These are phyloP conservation scores for Tangara arthus DNA, from an alignment of 2,797 vertebrate genomes.

Conservation along the genomic window DNA sequence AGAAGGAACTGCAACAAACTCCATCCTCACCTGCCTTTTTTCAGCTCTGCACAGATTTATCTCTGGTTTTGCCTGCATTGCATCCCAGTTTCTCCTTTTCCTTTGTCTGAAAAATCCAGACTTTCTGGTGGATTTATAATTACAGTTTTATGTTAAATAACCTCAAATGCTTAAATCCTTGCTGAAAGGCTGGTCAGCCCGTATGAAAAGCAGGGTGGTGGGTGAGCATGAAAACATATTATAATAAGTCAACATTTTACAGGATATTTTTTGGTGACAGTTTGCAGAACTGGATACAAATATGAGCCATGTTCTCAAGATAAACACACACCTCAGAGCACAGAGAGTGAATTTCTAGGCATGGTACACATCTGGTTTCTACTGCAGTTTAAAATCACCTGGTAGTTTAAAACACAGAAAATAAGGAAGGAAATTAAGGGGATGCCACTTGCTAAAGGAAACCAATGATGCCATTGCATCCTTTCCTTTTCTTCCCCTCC, in stretches of 20 bases:
- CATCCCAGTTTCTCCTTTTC: not conserved
- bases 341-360: not conserved
- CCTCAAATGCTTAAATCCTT: not conserved
- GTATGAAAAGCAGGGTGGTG: not conserved
- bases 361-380: not conserved
- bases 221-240: not conserved
- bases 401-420: not conserved
- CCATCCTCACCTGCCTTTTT: not conserved
- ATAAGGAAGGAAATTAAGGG: not conserved
- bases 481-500: not conserved
- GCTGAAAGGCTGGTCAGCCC: not conserved
- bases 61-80: not conserved
- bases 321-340: not conserved
- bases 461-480: not conserved
- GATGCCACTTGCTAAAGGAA: not conserved
- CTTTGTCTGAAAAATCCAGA: not conserved
- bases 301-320: accelerated
- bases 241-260: not conserved
- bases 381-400: not conserved
- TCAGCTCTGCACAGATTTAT: not conserved
- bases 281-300: not conserved
- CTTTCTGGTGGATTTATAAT: not conserved
- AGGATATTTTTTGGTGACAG: not conserved
- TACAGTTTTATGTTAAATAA: not conserved
- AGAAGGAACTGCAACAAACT: not conserved